phyloP scores from a whole-genome alignment of 23 tunicate genomes.

The Ascidia mentula region DNA sequence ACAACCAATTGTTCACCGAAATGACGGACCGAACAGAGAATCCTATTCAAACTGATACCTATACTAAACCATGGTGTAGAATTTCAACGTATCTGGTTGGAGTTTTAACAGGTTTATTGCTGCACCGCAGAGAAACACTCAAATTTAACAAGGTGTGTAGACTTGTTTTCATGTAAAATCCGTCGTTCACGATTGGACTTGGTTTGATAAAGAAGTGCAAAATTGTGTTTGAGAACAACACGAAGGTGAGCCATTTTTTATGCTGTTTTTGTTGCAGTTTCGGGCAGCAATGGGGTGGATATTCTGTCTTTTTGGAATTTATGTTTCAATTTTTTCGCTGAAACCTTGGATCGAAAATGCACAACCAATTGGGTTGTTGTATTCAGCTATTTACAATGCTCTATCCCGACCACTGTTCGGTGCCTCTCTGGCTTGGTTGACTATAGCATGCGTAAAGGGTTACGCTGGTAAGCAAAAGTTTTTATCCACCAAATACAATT shows the following conservation, averaged over 20 bases:
- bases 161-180: no score
- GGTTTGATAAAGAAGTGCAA: background rate
- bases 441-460: background rate
- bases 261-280: no score
- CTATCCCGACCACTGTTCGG: background rate
- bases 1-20: background rate
- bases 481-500: no score
- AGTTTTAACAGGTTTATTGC: background rate
- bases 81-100: slow-evolving; percentile 4
- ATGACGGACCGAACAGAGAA: slow-evolving; percentile 10
- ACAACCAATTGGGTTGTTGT: background rate
- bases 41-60: background rate
- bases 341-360: background rate
- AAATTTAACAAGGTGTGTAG: background rate
- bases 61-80: background rate
- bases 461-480: background rate
- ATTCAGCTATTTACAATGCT: background rate
- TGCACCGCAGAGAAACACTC: background rate
- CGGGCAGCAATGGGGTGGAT: background rate
- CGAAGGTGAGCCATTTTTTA: background rate
- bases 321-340: background rate
- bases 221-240: no score
- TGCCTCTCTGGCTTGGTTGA: slow-evolving; percentile 3
- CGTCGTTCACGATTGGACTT: background rate
- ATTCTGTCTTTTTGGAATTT: background rate